Percentiles rank a stretch among this genome's conserved stretches.
These are phyloP conservation scores for Poeciliopsis retropinna DNA, from an alignment of 2,113 vertebrate genomes.

Conservation along the genomic window DNA sequence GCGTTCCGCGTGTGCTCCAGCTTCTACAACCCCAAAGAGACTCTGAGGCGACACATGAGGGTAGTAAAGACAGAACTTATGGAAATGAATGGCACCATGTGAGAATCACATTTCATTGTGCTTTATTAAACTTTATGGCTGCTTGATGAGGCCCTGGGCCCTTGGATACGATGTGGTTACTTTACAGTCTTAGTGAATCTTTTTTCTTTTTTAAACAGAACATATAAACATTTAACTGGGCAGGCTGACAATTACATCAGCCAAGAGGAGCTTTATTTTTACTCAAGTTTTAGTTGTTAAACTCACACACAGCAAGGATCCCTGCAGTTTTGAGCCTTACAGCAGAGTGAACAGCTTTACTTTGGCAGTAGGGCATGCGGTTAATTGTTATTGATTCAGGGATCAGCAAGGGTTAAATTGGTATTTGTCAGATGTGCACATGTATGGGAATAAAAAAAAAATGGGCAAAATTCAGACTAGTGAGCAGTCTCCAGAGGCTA, in stretches of 20 bases:
- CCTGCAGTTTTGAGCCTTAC: slow-evolving; percentile 20
- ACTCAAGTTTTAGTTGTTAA: slow-evolving; percentile 11
- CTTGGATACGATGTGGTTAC: slow-evolving; percentile 57
- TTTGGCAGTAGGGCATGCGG: slow-evolving; percentile 3
- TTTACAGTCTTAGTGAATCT: slow-evolving; percentile 38
- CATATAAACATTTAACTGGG: slow-evolving; percentile 38
- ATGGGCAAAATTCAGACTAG: neutral
- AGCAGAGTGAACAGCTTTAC: slow-evolving; percentile 26
- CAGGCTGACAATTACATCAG: slow-evolving; percentile 13
- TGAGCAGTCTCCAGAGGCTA: neutral
- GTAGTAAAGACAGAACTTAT: slow-evolving; percentile 64
- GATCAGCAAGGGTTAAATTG: slow-evolving; percentile 15
- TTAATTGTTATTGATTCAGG: slow-evolving; percentile 49
- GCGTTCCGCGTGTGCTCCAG: slow-evolving; percentile 48
- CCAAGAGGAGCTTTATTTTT: neutral
- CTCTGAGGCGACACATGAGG: slow-evolving; percentile 47
- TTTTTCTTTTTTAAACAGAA: slow-evolving; percentile 33
- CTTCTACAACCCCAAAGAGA: slow-evolving; percentile 60
- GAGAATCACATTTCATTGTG: slow-evolving; percentile 72
- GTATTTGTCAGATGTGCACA: neutral
- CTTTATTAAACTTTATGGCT: slow-evolving; percentile 69
- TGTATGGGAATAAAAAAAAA: neutral
- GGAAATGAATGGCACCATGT: slow-evolving; percentile 63
- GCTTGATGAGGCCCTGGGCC: slow-evolving; percentile 57
- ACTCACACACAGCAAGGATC: neutral